Base-by-base conservation (phyloP, 2,888 invertebrate species). In the Sphaerolaimus hirsutus region DNA sequence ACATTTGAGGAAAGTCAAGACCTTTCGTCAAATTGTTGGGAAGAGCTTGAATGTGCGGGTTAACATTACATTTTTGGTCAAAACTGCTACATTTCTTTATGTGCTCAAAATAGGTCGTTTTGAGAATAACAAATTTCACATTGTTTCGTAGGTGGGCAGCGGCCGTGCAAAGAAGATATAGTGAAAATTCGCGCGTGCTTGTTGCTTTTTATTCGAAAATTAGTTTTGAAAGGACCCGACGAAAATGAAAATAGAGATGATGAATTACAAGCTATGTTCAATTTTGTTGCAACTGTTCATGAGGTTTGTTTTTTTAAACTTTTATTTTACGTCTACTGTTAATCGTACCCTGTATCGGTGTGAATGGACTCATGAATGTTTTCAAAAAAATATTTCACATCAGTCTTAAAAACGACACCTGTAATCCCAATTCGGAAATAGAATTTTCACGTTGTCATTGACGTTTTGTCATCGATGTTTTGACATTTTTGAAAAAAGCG, bases 181-280 rank as follows among this genome's bases (percentile, higher is more conserved):
- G 70, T 89, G 52, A 80, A 83, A 51, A 83, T 93, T 65, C 75
- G 93, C 54, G 82, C 84, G 45, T 86, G 86, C 68, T 87, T 97
- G 65, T 71, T 93, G 56, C 74, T 22, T 23, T 45, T 40, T 22
- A 72, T 91, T 53, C 87, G 89, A 66, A 87, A 91, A 68, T 71
- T 93, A 44, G 86, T 93, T 59, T 81, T 86, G 79, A 23, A 37
- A n/a, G 36, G 43, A n/a, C 22, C 35, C 22, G 81, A 89, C 66
- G 82, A 89, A 65, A 82, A 89, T 24, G 84, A 84, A 64, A 83
- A 89, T 38, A 86, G 91, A 66, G 93, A 97, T 62, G 97, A 99
- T 67, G 97, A 99, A 66, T 72, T 99, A 46, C 93, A 99, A 68
- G 86, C 87, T 57, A 81, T 99, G 63, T 74, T 99, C 50, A 99